Evolutionary conservation across 2,888 invertebrate genomes (phyloP).

Genomic region (Hypomecis punctinalis): DNA sequence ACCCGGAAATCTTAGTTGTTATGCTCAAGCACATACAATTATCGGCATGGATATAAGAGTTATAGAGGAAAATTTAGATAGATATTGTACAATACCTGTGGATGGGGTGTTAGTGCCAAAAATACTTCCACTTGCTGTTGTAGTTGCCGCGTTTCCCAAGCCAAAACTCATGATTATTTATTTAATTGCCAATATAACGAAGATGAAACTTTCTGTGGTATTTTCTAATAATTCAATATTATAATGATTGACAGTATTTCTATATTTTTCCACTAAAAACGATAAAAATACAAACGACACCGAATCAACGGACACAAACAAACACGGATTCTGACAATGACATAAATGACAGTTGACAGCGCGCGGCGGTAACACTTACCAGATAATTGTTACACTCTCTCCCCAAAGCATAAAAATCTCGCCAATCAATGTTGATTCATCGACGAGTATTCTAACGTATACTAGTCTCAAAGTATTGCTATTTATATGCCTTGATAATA

Average conservation of each 20-base stretch:
- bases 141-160: slow-evolving; percentile 67
- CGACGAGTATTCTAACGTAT: no score
- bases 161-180: slow-evolving; percentile 63
- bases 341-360: no score
- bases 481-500: no score
- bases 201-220: background rate
- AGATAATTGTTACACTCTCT: no score
- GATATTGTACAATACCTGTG: slow-evolving; percentile 55
- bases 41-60: no score
- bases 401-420: no score
- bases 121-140: slow-evolving; percentile 65
- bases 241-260: background rate
- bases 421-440: no score
- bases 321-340: background rate
- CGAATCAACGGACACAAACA: background rate
- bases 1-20: no score
- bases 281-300: background rate
- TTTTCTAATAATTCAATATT: background rate
- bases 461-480: no score
- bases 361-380: no score
- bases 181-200: background rate
- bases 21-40: no score
- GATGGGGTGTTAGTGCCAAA: slow-evolving; percentile 69
- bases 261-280: background rate
- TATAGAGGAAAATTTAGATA: background rate